Evolutionary conservation across 2,888 invertebrate genomes (phyloP), one percentile per base, ranked within the genome.

Genomic region (Lithophane ornitopus): DNA sequence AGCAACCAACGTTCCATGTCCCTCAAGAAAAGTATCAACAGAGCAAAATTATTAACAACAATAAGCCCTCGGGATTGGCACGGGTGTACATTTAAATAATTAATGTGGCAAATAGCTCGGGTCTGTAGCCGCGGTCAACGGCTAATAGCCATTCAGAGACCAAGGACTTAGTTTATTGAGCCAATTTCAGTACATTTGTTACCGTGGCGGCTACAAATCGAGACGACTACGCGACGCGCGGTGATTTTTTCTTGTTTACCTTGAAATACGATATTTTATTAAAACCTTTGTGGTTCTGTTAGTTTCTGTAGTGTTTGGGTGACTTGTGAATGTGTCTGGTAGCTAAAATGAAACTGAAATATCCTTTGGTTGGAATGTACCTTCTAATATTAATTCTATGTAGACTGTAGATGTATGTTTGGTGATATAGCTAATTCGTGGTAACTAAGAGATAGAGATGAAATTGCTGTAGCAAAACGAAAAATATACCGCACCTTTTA

Each of bases 91-190:
- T 94, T 94, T 94, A 94, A 94, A 94, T 94, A 94, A 94, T 94
- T 91, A 94, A 95, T 94, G 93, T 89, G 86, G 85, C 90, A 87
- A 90, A 89, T 90, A 88, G 85, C 87, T 75, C 80, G 85, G 88
- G 87, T 88, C 85, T 80, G 86, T 86, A 82, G 86, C 88, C 85
- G 92, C 91, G 94, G 95, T 94, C 94, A 93, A 89, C 90, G 92
- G 93, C 92, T 95, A 95, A 95, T 94, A 93, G 94, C 92, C 92
- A 93, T 93, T 94, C 91, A 90, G 95, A 94, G 94, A 94, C 93
- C 92, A 90, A 91, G 93, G 93, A 94, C 93, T 93, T 92, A 91
- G 92, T 94, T 94, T 94, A 94, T 94, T 93, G 93, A 90, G 88
- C 91, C 94, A 93, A 94, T 94, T 94, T 91, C 75, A 83, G 85